A percentile compares a stretch with the other conserved stretches of the same genome.
Evolutionary conservation across 2,888 invertebrate genomes (phyloP).

Genomic region (Nasonia oneida): DNA sequence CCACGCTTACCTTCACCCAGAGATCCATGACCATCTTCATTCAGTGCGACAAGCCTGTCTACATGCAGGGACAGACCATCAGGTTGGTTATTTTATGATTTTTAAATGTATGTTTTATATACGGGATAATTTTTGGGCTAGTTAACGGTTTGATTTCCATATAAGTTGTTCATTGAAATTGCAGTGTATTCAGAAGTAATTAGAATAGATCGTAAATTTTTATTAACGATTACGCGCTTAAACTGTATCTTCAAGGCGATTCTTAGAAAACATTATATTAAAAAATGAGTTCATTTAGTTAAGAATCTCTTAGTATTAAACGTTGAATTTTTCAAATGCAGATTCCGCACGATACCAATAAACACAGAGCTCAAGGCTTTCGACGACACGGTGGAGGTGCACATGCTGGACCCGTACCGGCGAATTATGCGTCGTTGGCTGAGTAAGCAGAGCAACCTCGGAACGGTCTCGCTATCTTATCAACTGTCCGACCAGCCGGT

Average conservation of each 20-base stretch:
- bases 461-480: conserved; percentile 95
- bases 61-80: conserved; percentile 93
- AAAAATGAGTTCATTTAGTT: not conserved
- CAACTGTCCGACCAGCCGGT: conserved; percentile 94
- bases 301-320: not conserved
- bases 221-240: too few relatives aligned
- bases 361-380: conserved; percentile 95
- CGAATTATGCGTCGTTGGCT: conserved; percentile 96
- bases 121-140: too few relatives aligned
- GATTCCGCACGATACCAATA: conserved; percentile 95
- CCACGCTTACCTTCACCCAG: conserved; percentile 90
- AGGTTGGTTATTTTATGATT: conserved; percentile 68
- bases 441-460: conserved; percentile 92
- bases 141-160: too few relatives aligned
- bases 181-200: too few relatives aligned
- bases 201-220: too few relatives aligned
- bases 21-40: conserved; percentile 97
- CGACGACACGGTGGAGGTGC: conserved; percentile 94
- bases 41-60: conserved; percentile 96
- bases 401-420: conserved; percentile 92
- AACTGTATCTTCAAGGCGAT: too few relatives aligned
- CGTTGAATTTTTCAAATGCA: conserved; percentile 65
- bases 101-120: not conserved
- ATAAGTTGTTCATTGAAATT: too few relatives aligned
- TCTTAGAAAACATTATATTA: too few relatives aligned